Evolutionary conservation across 1,140 invertebrate genomes (phyloP), one percentile per base, ranked within the genome.

Genomic region (Hyposmocoma kahamanoa): DNA sequence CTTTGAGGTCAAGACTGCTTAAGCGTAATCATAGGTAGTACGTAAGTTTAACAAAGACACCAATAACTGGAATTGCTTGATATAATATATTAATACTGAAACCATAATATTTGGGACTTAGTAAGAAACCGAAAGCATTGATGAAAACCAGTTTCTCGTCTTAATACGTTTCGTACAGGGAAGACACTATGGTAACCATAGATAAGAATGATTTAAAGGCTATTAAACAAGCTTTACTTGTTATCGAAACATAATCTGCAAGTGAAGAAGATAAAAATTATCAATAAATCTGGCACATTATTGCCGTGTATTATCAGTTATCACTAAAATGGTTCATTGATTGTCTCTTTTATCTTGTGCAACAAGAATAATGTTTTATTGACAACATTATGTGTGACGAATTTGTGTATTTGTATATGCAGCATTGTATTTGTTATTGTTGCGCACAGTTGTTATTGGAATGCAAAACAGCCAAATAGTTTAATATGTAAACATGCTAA

Each of bases 191-290:
- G n/a, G n/a, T n/a, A n/a, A n/a, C n/a, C n/a, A n/a, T 17, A 36
- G 32, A 36, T 36, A 36, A 36, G 32, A 36, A 36, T 36, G 32
- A 17, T 53, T 42, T 22, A 67, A 61, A 70, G 67, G 75, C 67
- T 75, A 70, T 69, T 83, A 80, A 83, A 80, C 71, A 71, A 55
- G 47, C 22, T 63, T 68, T 74, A 73, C 70, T 64, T 71, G 52
- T 75, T 77, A 81, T 79, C 69, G 53, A n/a, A 28, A 44, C 47
- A 44, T 73, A 73, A 77, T 73, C 76, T 61, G 55, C 47, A 62
- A 45, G 50, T 66, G 11, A 15, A 36, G 8, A 36, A 70, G 79
- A 83, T 83, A 81, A 76, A 56, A 55, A 15, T 66, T 81, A 81
- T 83, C 73, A 64, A 54, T 43, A 67, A 81, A 83, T 81, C 75